phyloP scores from a whole-genome alignment of 1,140 invertebrate genomes.

The Drosophila mauritiana region DNA sequence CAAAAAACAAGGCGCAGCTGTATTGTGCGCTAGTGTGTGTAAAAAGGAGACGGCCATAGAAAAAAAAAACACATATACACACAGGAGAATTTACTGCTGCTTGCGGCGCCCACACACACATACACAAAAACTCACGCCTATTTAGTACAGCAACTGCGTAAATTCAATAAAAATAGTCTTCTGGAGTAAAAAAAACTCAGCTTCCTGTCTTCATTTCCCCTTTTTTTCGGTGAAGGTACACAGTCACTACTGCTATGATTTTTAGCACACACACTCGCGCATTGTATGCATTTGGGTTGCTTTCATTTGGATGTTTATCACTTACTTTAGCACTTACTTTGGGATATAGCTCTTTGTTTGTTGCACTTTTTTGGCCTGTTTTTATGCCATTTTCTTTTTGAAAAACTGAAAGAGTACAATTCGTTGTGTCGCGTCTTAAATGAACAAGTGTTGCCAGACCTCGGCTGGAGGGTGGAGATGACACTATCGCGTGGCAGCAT shows the following conservation, averaged over 20 bases:
- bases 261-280: conserved; percentile 18
- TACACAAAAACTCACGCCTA: conserved; percentile 2
- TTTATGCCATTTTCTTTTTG: conserved; percentile 24
- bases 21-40: conserved; percentile 10
- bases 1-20: conserved; percentile 28
- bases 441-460: conserved; percentile 2
- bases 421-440: conserved; percentile 18
- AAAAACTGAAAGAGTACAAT: conserved; percentile 10
- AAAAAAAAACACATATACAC: conserved; percentile 28
- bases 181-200: conserved; percentile 12
- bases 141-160: conserved; percentile 63
- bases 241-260: conserved; percentile 12
- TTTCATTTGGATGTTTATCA: neutral
- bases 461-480: neutral
- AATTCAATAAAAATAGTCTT: conserved; percentile 49
- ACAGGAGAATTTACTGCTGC: conserved; percentile 26
- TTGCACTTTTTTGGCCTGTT: conserved; percentile 13
- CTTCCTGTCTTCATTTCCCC: conserved; percentile 1
- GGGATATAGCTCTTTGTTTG: neutral
- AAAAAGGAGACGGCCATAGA: conserved; percentile 34
- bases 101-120: conserved; percentile 31
- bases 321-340: conserved; percentile 23
- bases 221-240: conserved; percentile 6
- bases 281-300: neutral
- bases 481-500: neutral